Percentiles rank a stretch among this genome's conserved stretches.
Conservation (phyloP, 2,888 invertebrate genomes). For the Thera obeliscata region DNA sequence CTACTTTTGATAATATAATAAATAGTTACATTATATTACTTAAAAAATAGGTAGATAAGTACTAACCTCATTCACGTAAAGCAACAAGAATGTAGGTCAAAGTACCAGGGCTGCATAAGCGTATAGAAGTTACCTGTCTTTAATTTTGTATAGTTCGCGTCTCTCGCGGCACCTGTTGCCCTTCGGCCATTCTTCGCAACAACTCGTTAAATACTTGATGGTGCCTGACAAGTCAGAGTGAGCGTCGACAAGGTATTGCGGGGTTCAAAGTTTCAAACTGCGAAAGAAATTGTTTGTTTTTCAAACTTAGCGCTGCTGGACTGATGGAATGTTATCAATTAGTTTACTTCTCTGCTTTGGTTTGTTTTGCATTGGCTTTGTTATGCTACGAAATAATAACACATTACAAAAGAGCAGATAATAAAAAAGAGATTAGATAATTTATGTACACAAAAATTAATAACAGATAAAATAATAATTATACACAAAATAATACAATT, state of each 20-base stretch:
- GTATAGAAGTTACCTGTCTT: conserved; percentile 43
- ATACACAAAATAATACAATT: no score
- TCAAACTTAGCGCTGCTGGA: conserved; percentile 18
- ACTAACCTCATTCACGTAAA: background rate
- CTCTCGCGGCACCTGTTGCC: conserved; percentile 57
- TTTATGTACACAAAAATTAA: no score
- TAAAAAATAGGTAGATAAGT: no score
- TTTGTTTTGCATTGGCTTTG: conserved; percentile 4
- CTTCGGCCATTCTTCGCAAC: conserved; percentile 54
- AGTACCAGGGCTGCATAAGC: conserved; percentile 36
- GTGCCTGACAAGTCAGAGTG: conserved; percentile 24
- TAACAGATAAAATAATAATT: no score
- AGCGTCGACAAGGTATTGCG: conserved; percentile 14
- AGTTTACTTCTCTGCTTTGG: background rate
- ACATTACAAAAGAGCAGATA: no score
- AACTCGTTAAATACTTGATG: conserved; percentile 59
- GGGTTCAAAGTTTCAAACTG: conserved; percentile 18
- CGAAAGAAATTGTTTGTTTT: conserved; percentile 27
- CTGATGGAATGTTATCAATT: background rate
- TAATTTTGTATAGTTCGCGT: conserved; percentile 47
- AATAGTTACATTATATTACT: no score
- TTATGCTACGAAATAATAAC: background rate
- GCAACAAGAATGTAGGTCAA: conserved; percentile 33
- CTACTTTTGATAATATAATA: no score
- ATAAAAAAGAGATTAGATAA: no score